Conservation (phyloP, 2,113 vertebrate species). For the Gracilinanus agilis region DNA sequence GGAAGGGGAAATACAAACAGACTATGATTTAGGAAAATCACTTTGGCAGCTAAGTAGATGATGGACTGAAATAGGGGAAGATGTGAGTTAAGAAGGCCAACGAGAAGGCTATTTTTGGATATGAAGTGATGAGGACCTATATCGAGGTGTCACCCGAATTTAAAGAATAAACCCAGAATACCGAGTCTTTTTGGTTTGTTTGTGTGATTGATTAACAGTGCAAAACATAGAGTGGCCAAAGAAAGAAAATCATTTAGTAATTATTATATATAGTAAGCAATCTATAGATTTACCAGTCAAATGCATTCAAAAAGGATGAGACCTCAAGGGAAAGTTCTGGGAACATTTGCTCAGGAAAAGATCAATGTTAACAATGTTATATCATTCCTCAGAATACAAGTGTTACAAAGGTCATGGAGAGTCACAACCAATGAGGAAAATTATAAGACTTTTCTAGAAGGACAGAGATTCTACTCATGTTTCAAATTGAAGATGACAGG, state of each 20-base stretch:
- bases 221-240: background rate
- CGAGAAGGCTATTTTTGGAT: background rate
- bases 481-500: slow-evolving; percentile 66
- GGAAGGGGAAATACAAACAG: background rate
- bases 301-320: slow-evolving; percentile 29
- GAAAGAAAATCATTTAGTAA: slow-evolving; percentile 20
- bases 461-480: slow-evolving; percentile 44
- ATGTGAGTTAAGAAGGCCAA: background rate
- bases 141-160: background rate
- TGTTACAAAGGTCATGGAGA: slow-evolving; percentile 34
- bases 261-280: slow-evolving; percentile 5
- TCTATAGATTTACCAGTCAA: slow-evolving; percentile 50
- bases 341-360: slow-evolving; percentile 52
- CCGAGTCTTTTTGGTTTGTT: background rate
- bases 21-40: background rate
- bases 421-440: slow-evolving; percentile 60
- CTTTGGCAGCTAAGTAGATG: background rate
- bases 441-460: slow-evolving; percentile 59
- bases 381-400: background rate
- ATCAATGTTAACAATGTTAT: slow-evolving; percentile 61
- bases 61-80: background rate
- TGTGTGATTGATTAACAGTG: slow-evolving; percentile 3
- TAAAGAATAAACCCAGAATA: slow-evolving; percentile 16
- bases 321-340: background rate
- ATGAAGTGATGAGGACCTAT: background rate